Evolutionary conservation across 2,797 vertebrate genomes (phyloP), one percentile per base, ranked within the genome.

Genomic region (Pogoniulus pusillus): DNA sequence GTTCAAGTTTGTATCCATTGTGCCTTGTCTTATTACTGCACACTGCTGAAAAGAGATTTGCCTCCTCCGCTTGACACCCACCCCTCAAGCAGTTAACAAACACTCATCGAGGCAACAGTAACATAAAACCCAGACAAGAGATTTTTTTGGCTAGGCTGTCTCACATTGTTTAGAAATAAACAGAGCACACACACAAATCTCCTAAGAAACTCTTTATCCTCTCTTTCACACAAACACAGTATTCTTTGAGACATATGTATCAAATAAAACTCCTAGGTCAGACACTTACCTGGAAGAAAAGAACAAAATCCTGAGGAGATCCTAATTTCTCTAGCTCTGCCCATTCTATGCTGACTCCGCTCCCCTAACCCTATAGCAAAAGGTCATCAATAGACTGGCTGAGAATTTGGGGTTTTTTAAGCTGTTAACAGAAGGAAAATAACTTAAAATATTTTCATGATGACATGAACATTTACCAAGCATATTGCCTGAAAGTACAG

Each of bases 401-500:
- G 37, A 82, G 12, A 45, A 3, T 30, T 34, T 60, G 39, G 39
- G 39, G 10, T 3, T 12, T 17, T 51, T 51, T 26, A 26, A 49
- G 51, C 26, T 53, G 47, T 5, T 63, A 47, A 23, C 27, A 53
- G n/a, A 23, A 11, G 2, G 1, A 26, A 62, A 82, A 51, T 53
- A 6, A 0, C 0, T 3, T 5, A 7, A 34, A 5, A 68, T 0
- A 35, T 10, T 57, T 77, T 76, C 5, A 55, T 23, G 32, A 75
- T 4, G 76, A 66, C 18, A 18, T 26, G 65, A 37, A 29, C 2
- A 57, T 76, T 76, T 57, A 80, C 16, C 32, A 70, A 73, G 18
- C 3, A 58, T 27, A 18, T 32, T 65, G 10, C 35, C n/a, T 59
- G 34, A 62, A 91, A 70, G 12, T 30, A 37, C 18, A 30, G 20